These are phyloP conservation scores for Andrena fulva DNA, from an alignment of 2,888 invertebrate species.

Conservation along the genomic window DNA sequence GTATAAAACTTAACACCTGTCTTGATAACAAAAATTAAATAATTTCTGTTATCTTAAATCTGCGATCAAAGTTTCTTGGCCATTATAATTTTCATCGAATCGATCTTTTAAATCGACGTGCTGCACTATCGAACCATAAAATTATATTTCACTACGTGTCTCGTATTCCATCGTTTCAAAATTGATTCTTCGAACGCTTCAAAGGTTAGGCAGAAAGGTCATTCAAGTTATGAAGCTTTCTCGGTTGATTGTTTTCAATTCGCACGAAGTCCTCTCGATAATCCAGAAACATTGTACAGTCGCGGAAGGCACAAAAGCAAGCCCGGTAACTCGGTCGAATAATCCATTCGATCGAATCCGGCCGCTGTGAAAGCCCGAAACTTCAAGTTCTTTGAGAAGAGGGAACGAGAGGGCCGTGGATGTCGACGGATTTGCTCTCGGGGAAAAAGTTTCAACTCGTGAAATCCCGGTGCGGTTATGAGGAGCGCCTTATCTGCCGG, in stretches of 20 bases:
- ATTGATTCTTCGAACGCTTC: neutral
- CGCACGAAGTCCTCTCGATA: constrained; percentile 31
- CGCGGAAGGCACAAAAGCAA: constrained; percentile 33
- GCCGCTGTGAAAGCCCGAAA: constrained; percentile 56
- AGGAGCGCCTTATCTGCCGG: constrained; percentile 72
- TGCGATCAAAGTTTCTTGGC: too few relatives aligned
- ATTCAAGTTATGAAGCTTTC: constrained; percentile 14
- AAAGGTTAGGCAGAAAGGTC: neutral
- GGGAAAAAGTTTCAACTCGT: constrained; percentile 71
- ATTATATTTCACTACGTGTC: neutral
- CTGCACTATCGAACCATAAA: too few relatives aligned
- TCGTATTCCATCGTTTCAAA: neutral
- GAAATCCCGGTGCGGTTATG: constrained; percentile 74
- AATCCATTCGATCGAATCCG: constrained; percentile 60
- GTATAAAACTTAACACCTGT: too few relatives aligned
- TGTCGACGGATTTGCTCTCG: constrained; percentile 69
- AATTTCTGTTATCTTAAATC: too few relatives aligned
- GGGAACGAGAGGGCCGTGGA: constrained; percentile 47
- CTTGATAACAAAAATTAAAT: too few relatives aligned
- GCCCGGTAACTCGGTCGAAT: constrained; percentile 61
- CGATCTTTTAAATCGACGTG: too few relatives aligned
- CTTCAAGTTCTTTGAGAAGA: constrained; percentile 49
- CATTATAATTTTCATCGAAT: too few relatives aligned
- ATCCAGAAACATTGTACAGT: constrained; percentile 39
- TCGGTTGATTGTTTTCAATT: constrained; percentile 42